Evolutionary conservation across 2,888 invertebrate species (phyloP), one percentile per base, ranked within the genome.

Genomic region (Cepaea hortensis): DNA sequence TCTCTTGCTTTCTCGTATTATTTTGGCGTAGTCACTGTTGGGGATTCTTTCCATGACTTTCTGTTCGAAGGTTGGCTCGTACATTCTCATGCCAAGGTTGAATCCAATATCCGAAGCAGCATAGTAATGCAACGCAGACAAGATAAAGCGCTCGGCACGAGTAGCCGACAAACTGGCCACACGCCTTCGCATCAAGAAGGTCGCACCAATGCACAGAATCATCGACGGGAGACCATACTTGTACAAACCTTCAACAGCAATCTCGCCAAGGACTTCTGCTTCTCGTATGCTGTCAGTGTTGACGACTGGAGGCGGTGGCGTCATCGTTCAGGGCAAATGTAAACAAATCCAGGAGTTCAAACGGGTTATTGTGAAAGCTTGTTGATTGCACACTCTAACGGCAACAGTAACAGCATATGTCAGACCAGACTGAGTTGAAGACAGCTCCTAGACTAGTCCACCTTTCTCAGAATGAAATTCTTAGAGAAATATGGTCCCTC

Each of bases 101-200:
- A 79, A 4, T 0, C 79, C 79, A 23, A 79, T 15, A n/a, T 23
- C 15, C 13, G 55, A 9, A 13, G 79, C 77, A n/a, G 68, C 85
- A 35, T 70, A 85, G 35, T 85, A 85, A 9, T 85, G 85, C 3
- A 85, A 5, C 3, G 35, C 46, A 9, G 77, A n/a, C 50, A 85
- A 77, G 68, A 79, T 1, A 23, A 11, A 68, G 13, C 65, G 68
- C 35, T 85, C 85, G 0, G n/a, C n/a, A 0, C 15, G 23, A 7
- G 85, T 85, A 50, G 85, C 68, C 2, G 18, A n/a, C 23, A 85
- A 18, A 18, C 9, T 55, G 20, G 70, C 55, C 2, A 20, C 77
- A 48, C 85, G 85, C 20, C 61, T 70, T 46, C 85, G 20, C 79
- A 85, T 79, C 68, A 85, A 13, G 70, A 50, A 85, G 7, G 79